Conservation (phyloP, 2,113 vertebrate genomes). For the Cariama cristata region DNA sequence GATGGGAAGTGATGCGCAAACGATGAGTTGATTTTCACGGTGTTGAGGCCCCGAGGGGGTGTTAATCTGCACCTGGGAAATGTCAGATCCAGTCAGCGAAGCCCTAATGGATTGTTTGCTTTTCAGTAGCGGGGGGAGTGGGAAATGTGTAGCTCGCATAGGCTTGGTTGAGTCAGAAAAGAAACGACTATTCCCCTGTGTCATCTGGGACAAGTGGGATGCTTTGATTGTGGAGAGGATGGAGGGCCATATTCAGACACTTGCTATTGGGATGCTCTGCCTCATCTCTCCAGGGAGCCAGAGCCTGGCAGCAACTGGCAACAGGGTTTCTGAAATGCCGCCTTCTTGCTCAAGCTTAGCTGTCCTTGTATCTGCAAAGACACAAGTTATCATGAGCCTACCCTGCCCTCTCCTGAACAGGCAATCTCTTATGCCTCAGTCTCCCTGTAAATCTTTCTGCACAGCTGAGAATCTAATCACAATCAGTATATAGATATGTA, state of each 20-base stretch:
- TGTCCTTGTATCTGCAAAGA: background rate
- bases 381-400: background rate
- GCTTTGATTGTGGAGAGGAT: background rate
- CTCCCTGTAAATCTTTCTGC: background rate
- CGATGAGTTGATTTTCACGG: background rate
- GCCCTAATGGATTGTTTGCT: constrained; percentile 37
- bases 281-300: background rate
- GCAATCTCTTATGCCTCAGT: background rate
- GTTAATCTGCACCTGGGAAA: constrained; percentile 67
- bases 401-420: background rate
- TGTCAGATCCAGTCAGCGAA: constrained; percentile 38
- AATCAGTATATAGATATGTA: background rate
- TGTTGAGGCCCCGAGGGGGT: background rate
- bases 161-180: constrained; percentile 24
- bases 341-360: background rate
- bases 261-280: background rate
- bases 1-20: background rate
- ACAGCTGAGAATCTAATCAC: background rate
- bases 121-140: background rate
- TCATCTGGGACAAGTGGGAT: background rate
- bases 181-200: background rate
- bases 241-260: background rate
- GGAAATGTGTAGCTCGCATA: background rate
- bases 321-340: background rate
- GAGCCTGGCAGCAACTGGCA: background rate